phyloP scores from a whole-genome alignment of 2,113 vertebrate species.

The Cromileptes altivelis region DNA sequence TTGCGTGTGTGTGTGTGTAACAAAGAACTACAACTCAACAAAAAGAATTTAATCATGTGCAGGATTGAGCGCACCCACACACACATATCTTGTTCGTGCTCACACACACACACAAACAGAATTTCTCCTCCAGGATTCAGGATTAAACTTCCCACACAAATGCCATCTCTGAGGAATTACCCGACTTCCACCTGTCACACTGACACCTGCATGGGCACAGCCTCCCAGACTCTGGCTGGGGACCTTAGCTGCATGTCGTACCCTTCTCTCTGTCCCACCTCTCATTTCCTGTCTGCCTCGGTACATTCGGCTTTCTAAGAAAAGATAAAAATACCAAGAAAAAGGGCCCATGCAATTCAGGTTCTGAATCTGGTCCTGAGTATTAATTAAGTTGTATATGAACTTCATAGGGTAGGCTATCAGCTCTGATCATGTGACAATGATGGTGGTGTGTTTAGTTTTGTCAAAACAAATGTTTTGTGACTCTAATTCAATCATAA shows the following conservation, averaged over 20 bases:
- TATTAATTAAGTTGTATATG: no score
- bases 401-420: no score
- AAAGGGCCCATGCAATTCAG: no score
- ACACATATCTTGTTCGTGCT: neutral
- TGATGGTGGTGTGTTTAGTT: no score
- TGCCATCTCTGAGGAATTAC: slow-evolving; percentile 10
- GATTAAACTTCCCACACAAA: slow-evolving; percentile 48
- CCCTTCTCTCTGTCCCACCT: neutral
- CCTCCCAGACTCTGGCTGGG: neutral
- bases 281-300: neutral
- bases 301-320: neutral
- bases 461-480: no score
- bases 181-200: neutral
- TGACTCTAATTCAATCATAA: no score
- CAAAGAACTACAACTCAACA: slow-evolving; percentile 32
- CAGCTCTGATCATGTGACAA: no score
- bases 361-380: no score
- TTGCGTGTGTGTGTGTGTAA: slow-evolving; percentile 20
- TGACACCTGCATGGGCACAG: neutral
- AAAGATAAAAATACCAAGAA: no score
- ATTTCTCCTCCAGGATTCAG: slow-evolving; percentile 3
- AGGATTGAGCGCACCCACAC: slow-evolving; percentile 14
- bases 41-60: slow-evolving; percentile 55
- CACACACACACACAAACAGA: slow-evolving; percentile 11
- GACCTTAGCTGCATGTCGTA: neutral